Base-by-base conservation (phyloP, 2,113 vertebrate species). In the Sinocyclocheilus maitianheensis region DNA sequence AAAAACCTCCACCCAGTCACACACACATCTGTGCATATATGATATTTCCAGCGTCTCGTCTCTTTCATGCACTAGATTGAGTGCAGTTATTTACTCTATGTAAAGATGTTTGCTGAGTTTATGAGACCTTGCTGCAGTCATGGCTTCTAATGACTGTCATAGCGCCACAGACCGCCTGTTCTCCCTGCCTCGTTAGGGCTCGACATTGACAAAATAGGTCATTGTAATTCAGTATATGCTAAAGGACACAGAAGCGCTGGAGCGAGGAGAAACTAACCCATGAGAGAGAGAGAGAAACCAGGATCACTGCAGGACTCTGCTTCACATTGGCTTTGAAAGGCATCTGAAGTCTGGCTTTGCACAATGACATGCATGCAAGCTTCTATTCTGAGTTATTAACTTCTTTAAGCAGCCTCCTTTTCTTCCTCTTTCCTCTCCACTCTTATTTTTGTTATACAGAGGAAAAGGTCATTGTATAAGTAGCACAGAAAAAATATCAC, bases 171-270 rank as follows among this genome's bases (percentile, higher is more conserved):
- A 69, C 62, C 48, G 78, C 24, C 53, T 75, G 77, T 40, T 65
- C 82, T 78, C 74, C 13, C 67, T 55, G 77, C 65, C 82, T 87
- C 79, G 77, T 89, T 89, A 86, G 85, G 48, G 85, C 78, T 62
- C 78, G 88, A 87, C 85, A 85, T 89, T 90, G 86, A 87, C 85
- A 78, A 88, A 88, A 86, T 86, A 80, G 87, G 90, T 90, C 86
- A 83, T 81, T 77, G 88, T 63, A 69, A 90, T 84, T 89, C 85
- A 76, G 81, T 74, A 77, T 72, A 83, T 55, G 85, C 80, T 89
- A 88, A 83, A 83, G 90, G 85, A 89, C 81, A 87, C 85, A 67
- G 84, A 55, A 81, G 51, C 26, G 60, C 71, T 26, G 82, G 71
- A 65, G 80, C 43, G 20, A 80, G 24, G 53, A 67, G 9, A 58